Evolutionary conservation across 2,888 invertebrate genomes (phyloP), one percentile per base, ranked within the genome.

Genomic region (Onchidella celtica): DNA sequence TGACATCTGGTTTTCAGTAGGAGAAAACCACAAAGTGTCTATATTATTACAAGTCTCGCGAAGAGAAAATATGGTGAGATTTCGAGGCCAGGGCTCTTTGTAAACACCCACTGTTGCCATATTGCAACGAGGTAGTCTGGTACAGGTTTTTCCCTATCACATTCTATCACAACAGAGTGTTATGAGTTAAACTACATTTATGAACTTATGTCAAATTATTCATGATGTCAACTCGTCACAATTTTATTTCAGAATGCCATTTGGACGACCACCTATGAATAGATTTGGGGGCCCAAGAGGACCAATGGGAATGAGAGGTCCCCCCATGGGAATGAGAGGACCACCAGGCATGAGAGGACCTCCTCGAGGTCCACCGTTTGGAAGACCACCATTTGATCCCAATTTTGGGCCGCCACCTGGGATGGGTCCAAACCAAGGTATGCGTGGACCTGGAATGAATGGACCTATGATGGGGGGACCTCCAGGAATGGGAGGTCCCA

Each of bases 321-420:
- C 81, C n/a, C 81, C 81, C 34, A 81, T 81, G 81, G 81, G 81
- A 47, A 81, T 81, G 81, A 47, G 81, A 68, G 81, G 81, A 47
- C 81, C 81, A 3, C 81, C 75, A n/a, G 81, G 81, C 2, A 81
- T 81, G 75, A 66, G 81, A 40, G 81, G 81, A n/a, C 81, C 81
- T 32, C 81, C 81, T 29, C 24, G 81, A 47, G 81, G 81, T 38
- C 75, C 80, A 59, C 81, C 81, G 0, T 81, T 81, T 75, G 75
- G 69, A 6, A 75, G 81, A 47, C 81, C 81, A 27, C 81, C 81
- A 29, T 79, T 76, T 76, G 72, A 72, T 72, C 96, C 95, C 24
- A 96, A 95, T 92, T 96, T 87, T 89, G 92, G 90, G 34, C 89
- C 89, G 3, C 72, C 55, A n/a, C 86, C 83, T 73, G 89, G 82